Evolutionary conservation across 2,113 vertebrate species (phyloP).

Genomic region (Chionomys nivalis): DNA sequence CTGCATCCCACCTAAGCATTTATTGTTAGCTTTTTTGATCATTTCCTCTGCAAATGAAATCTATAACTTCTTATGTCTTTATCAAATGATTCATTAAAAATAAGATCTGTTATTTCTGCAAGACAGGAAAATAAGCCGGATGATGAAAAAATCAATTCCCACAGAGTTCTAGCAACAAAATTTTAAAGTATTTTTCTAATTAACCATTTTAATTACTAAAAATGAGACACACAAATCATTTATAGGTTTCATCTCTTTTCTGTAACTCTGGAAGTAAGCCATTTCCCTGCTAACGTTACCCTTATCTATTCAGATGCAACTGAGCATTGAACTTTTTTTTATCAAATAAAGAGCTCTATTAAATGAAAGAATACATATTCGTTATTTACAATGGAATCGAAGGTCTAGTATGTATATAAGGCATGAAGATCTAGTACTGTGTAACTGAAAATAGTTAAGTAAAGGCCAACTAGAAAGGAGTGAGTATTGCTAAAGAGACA

Average conservation of each 20-base stretch:
- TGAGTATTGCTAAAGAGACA: not conserved
- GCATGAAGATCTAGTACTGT: not conserved
- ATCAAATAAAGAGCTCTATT: conserved; percentile 54
- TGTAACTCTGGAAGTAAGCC: not conserved
- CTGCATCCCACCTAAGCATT: not conserved
- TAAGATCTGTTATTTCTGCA: not conserved
- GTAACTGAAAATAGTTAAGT: conserved; percentile 6
- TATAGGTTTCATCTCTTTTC: conserved; percentile 5
- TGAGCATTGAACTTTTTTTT: not conserved
- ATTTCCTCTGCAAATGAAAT: not conserved
- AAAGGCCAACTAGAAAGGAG: not conserved
- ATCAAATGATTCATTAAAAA: conserved; percentile 12
- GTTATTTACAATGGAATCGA: conserved; percentile 13
- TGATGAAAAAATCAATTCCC: not conserved
- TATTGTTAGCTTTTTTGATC: not conserved
- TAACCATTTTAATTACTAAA: conserved; percentile 43
- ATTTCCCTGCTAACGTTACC: conserved; percentile 1
- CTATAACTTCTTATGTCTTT: not conserved
- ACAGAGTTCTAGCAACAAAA: not conserved
- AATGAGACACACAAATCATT: not conserved
- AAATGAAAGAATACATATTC: conserved; percentile 25
- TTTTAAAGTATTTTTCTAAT: conserved; percentile 36
- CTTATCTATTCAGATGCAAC: conserved; percentile 38
- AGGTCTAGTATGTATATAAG: not conserved
- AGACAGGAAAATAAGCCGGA: not conserved